Evolutionary conservation across 1,140 invertebrate species (phyloP).

Genomic region (silkworm (Bombyx mori)): DNA sequence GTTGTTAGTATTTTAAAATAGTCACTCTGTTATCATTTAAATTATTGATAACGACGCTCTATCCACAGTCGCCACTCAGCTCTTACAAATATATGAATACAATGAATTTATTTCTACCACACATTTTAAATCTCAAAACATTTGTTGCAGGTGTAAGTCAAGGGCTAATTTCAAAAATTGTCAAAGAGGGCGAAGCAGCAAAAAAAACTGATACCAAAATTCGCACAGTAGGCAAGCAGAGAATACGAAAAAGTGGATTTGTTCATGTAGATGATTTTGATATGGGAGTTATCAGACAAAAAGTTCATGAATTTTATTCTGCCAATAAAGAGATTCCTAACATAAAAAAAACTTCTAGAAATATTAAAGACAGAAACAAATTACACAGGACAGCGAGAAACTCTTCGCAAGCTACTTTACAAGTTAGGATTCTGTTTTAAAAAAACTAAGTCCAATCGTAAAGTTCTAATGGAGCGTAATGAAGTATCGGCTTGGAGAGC

Average conservation of each 20-base stretch:
- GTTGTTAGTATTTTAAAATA: too few species aligned
- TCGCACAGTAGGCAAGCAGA: constrained; percentile 2
- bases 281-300: constrained; percentile 1
- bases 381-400: constrained; percentile 5
- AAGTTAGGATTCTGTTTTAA: constrained; percentile 9
- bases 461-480: background rate
- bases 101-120: too few species aligned
- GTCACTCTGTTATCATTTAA: too few species aligned
- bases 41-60: too few species aligned
- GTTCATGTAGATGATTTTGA: constrained; percentile 5
- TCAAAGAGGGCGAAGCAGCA: constrained; percentile 1
- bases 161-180: too few species aligned
- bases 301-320: constrained; percentile 5
- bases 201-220: constrained; percentile 3
- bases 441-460: constrained; percentile 2
- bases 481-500: background rate
- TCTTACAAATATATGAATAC: too few species aligned
- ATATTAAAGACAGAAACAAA: constrained; percentile 9
- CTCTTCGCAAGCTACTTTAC: constrained; percentile 15
- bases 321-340: background rate
- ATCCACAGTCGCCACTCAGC: too few species aligned
- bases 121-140: too few species aligned
- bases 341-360: constrained; percentile 4
- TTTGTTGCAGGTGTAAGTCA: too few species aligned
- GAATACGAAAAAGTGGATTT: background rate